Conservation (phyloP, 2,113 vertebrate genomes). For the Eudyptes chrysolophus region DNA sequence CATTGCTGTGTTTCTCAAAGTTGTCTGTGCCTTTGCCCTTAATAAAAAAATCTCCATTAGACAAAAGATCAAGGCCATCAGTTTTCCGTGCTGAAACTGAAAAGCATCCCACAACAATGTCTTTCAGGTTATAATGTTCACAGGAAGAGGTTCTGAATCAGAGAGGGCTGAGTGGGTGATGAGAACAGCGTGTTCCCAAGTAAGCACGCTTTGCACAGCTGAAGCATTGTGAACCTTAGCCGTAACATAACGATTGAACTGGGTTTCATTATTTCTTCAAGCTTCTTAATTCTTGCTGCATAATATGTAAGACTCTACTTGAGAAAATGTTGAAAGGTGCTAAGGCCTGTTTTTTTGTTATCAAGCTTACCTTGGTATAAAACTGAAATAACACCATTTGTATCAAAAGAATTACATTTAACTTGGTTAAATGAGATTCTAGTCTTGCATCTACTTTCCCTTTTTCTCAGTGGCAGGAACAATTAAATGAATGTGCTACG, state of each 20-base stretch:
- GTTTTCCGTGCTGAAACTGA: slow-evolving; percentile 35
- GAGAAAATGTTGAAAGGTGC: not conserved
- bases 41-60: not conserved
- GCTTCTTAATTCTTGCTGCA: not conserved
- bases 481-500: not conserved
- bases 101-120: slow-evolving; percentile 28
- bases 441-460: not conserved
- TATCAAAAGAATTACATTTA: not conserved
- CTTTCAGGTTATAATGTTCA: slow-evolving; percentile 35
- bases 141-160: slow-evolving; percentile 12
- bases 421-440: slow-evolving; percentile 1
- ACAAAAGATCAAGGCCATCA: slow-evolving; percentile 26
- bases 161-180: slow-evolving; percentile 30
- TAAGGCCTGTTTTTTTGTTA: not conserved
- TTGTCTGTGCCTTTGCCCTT: not conserved
- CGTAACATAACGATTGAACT: not conserved
- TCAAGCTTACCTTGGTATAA: not conserved
- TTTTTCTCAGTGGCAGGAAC: not conserved
- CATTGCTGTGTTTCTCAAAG: not conserved
- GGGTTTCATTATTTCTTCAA: not conserved
- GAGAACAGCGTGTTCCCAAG: slow-evolving; percentile 19
- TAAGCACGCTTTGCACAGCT: not conserved
- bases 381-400: not conserved
- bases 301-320: not conserved
- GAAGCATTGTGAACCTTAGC: slow-evolving; percentile 16